Evolutionary conservation across 2,797 vertebrate genomes (phyloP), one percentile per base, ranked within the genome.

Genomic region (Periophthalmus magnuspinnatus): DNA sequence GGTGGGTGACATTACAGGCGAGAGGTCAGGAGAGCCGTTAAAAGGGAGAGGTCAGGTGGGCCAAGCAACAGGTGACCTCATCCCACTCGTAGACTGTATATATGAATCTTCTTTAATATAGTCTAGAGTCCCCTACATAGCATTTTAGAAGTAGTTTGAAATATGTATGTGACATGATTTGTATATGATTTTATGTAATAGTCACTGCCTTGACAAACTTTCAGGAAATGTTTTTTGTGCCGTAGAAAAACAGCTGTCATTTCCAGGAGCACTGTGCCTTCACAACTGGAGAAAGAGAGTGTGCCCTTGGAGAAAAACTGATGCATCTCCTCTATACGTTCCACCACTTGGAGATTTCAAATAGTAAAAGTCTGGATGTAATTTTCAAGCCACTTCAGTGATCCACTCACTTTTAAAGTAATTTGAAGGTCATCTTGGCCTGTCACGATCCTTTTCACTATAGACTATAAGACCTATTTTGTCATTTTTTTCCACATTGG

Each of bases 401-500:
- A 36, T 60, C 55, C 50, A 64, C 75, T 72, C 34, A 70, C 75
- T 67, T 69, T 24, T 1, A 1, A 59, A 68, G 50, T 21, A 69
- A 69, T 74, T 68, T 19, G 50, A 75, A 69, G 50, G 67, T 60
- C 32, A 68, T 65, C 54, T 72, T 22, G 24, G 21, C 73, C 61
- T 41, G 33, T 55, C 32, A 10, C 48, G 41, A 52, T 47, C 54
- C 68, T 74, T 75, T 77, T 81, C 61, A 75, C 41, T 48, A 57
- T 21, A 75, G 21, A 45, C 13, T 22, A 61, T 21, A n/a, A 54
- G 9, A 45, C 6, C 59, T 50, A 69, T 74, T 76, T 64, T 70
- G 66, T 67, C 54, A 54, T 81, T 77, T 82, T 77, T 79, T 78
- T 83, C 66, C 66, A 69, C 59, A 41, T 67, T 65, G 21, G 22